Percentiles rank a stretch among this genome's conserved stretches.
These are phyloP conservation scores for Ptychodera flava DNA, from an alignment of 35 echinoderm and acorn worm genomes.

Conservation along the genomic window DNA sequence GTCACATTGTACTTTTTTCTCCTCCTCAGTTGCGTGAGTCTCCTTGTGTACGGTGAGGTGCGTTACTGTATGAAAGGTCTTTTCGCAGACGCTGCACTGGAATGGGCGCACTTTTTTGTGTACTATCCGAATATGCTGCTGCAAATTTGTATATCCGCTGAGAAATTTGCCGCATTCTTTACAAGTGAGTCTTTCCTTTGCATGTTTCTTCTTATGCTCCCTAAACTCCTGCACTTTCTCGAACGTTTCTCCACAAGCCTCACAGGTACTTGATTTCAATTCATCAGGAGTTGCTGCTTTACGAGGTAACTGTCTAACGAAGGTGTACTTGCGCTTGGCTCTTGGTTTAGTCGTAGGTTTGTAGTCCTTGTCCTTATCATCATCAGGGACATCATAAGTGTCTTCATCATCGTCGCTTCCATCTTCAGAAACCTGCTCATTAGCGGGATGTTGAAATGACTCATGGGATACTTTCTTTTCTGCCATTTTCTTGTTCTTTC, in stretches of 20 bases:
- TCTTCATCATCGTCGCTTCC: not conserved
- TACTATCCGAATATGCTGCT: not conserved
- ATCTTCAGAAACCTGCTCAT: not conserved
- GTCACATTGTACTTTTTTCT: conserved; percentile 60
- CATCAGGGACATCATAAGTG: too few species aligned
- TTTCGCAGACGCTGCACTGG: not conserved
- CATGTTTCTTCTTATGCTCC: not conserved
- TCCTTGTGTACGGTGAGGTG: not conserved
- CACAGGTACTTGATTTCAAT: not conserved
- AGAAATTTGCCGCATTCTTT: not conserved
- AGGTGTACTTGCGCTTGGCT: not conserved
- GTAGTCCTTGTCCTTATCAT: not conserved
- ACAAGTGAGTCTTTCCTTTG: not conserved
- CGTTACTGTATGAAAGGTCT: not conserved
- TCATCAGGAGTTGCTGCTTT: not conserved
- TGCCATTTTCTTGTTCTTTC: not conserved
- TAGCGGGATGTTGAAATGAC: not conserved
- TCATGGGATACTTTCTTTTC: not conserved
- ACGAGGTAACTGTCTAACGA: not conserved
- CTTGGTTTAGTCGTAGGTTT: not conserved
- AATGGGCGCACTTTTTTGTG: not conserved
- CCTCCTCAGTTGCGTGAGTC: not conserved
- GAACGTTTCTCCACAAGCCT: not conserved
- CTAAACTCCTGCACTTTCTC: not conserved
- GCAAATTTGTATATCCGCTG: not conserved